These are phyloP conservation scores for Orthosia gracilis DNA, from an alignment of 2,888 invertebrate genomes.

Conservation along the genomic window DNA sequence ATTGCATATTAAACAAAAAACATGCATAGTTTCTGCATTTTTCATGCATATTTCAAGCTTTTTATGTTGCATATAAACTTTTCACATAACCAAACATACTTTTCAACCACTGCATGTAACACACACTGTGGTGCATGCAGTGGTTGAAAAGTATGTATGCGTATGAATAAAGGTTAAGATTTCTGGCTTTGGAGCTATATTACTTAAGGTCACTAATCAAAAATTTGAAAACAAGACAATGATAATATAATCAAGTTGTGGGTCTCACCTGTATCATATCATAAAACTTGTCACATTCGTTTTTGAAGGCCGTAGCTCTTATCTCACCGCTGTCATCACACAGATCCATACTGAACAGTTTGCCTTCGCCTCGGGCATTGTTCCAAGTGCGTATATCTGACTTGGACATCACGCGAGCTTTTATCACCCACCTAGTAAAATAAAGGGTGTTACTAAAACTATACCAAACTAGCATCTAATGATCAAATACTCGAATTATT, in stretches of 20 bases:
- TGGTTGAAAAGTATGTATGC: no score
- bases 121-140: no score
- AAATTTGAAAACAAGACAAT: not conserved
- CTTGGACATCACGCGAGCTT: conserved; percentile 97
- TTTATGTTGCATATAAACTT: no score
- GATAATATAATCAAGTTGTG: not conserved
- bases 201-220: not conserved
- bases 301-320: conserved; percentile 97
- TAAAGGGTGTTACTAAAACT: not conserved
- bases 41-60: no score
- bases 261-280: conserved; percentile 95
- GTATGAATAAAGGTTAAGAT: not conserved
- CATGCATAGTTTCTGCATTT: no score
- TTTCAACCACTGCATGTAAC: no score
- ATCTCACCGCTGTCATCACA: conserved; percentile 98
- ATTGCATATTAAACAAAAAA: no score
- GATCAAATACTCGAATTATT: no score
- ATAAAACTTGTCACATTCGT: conserved; percentile 96
- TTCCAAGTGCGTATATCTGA: conserved; percentile 96
- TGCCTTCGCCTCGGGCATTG: conserved; percentile 98
- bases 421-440: conserved; percentile 95
- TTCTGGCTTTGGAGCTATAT: not conserved
- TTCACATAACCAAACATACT: no score
- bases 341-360: conserved; percentile 98
- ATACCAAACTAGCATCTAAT: no score